Base-by-base conservation (phyloP, 1,140 invertebrate genomes). In the Drosophila lacertosa region DNA sequence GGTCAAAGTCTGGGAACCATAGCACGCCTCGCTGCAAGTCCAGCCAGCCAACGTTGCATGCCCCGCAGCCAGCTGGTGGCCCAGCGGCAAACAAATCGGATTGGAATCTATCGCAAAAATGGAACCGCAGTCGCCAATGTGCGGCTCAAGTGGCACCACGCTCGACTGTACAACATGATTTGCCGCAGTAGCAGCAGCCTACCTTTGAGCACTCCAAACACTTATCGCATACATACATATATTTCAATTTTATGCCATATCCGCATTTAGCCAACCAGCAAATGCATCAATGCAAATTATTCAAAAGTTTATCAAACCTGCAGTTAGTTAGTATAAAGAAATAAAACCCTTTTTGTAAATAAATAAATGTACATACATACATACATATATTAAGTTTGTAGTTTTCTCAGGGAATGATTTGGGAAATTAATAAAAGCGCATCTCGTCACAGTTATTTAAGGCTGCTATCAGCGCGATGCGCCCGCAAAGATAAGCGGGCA, bases 81-180 rank as follows among this genome's bases (percentile, higher is more conserved):
- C 32, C 13, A 29, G 11, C 59, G 40, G 24, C 24, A 16, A 26
- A 5, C 11, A 47, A 40, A 37, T 71, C 33, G 48, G 29, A 20
- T 32, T 55, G 66, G 50, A 69, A 75, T 75, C 69, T 73, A 75
- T 75, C 59, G 73, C 69, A 44, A 40, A 65, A 51, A 76, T 77
- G 74, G 64, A 84, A 84, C 79, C 67, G 75, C 80, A 84, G 74
- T 62, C 47, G 20, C 69, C 60, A 39, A 11, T 51, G 40, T 35
- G 68, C 54, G 37, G 54, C 54, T 66, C 62, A 72, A 71, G 60
- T 65, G 67, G 40, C 68, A 58, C 71, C 60, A 68, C 73, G 74
- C 68, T 84, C 55, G 67, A 84, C 75, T 79, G 80, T 83, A 67
- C 72, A 84, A 84, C 78, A 76, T 73, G 72, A 84, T 84, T 84